Evolutionary conservation across 2,797 vertebrate genomes (phyloP).

Genomic region (Periophthalmus magnuspinnatus): DNA sequence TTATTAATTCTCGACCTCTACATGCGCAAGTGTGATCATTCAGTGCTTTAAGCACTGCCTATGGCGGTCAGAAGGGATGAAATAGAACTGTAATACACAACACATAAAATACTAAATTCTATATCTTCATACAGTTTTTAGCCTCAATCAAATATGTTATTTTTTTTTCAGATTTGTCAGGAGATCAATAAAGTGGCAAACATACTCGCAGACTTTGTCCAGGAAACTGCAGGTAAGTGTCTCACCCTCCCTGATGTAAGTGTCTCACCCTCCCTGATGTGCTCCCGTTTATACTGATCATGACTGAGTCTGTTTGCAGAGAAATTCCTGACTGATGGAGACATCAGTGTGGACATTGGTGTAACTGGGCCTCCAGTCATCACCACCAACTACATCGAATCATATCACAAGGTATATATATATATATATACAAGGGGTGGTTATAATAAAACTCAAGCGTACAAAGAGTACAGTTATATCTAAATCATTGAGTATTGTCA

Average conservation of each 20-base stretch:
- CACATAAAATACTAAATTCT: not conserved
- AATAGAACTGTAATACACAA: not conserved
- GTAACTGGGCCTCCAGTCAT: conserved; percentile 76
- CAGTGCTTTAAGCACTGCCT: too few relatives aligned
- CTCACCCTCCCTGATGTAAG: not conserved
- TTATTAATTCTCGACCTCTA: too few relatives aligned
- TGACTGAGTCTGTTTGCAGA: conserved; percentile 63
- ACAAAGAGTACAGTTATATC: too few relatives aligned
- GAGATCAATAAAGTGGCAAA: conserved; percentile 86
- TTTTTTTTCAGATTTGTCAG: conserved; percentile 82
- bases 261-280: not conserved
- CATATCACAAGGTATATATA: conserved; percentile 91
- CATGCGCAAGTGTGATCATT: too few relatives aligned
- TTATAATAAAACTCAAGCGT: too few relatives aligned
- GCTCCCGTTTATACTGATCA: not conserved
- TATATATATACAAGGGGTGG: too few relatives aligned
- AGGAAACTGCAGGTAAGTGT: conserved; percentile 80
- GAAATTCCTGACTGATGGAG: conserved; percentile 78
- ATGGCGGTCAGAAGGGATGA: too few relatives aligned
- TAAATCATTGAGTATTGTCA: too few relatives aligned
- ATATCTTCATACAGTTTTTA: too few relatives aligned
- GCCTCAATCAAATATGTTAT: conserved; percentile 3
- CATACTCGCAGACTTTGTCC: conserved; percentile 82
- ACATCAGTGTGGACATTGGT: conserved; percentile 81
- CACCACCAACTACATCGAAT: conserved; percentile 83